Percentiles rank a stretch among this genome's conserved stretches.
phyloP scores from a whole-genome alignment of 2,113 vertebrate species.

The Columba janthina region DNA sequence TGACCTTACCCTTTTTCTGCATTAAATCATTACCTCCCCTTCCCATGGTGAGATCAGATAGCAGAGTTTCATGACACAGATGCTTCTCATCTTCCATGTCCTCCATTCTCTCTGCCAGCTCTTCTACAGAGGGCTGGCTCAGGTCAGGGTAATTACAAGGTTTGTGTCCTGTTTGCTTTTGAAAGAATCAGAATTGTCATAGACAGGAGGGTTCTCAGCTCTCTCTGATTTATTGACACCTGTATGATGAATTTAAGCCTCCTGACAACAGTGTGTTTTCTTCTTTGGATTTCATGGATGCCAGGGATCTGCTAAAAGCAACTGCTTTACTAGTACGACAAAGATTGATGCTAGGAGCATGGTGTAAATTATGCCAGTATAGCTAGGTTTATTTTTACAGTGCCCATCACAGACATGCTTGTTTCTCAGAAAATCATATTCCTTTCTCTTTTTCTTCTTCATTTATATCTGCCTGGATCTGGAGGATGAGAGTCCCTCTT shows the following conservation, averaged over 20 bases:
- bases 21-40: not conserved
- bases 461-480: conserved; percentile 12
- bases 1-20: not conserved
- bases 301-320: too few species aligned
- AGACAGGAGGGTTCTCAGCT: conserved; percentile 50
- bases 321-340: too few species aligned
- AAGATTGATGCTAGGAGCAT: not conserved
- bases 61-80: conserved; percentile 25
- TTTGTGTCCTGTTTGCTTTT: conserved; percentile 69
- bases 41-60: not conserved
- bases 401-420: not conserved
- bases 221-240: too few species aligned
- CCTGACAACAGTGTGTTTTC: too few species aligned
- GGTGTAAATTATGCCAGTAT: not conserved
- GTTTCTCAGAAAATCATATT: conserved; percentile 13
- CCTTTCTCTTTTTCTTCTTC: conserved; percentile 27
- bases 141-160: conserved; percentile 72
- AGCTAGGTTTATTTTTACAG: not conserved
- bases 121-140: conserved; percentile 85
- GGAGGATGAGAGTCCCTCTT: not conserved
- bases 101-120: conserved; percentile 88
- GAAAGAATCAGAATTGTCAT: conserved; percentile 70
- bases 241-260: too few species aligned
- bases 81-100: conserved; percentile 73
- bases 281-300: too few species aligned